Evolutionary conservation across 2,797 vertebrate species (phyloP).

Genomic region (Channa striata): DNA sequence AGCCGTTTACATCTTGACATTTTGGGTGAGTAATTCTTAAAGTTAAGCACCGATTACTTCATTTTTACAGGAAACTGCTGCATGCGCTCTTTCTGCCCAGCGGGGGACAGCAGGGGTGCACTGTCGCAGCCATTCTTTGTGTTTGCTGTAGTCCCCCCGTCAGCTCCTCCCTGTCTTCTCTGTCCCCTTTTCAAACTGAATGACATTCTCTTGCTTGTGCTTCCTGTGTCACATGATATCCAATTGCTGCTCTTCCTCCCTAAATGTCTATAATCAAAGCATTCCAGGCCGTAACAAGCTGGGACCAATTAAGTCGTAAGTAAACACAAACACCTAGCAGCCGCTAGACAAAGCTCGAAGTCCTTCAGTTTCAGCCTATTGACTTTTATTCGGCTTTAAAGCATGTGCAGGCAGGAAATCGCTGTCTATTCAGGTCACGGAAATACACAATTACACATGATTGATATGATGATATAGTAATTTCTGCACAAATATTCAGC

Average conservation of each 20-base stretch:
- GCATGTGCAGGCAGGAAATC: constrained; percentile 62
- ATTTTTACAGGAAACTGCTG: constrained; percentile 35
- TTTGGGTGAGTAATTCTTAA: constrained; percentile 35
- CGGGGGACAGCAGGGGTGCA: constrained; percentile 53
- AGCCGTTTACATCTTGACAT: constrained; percentile 25
- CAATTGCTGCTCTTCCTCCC: constrained; percentile 77
- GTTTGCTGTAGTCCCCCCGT: constrained; percentile 70
- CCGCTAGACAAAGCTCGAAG: constrained; percentile 46
- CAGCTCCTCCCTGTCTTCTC: constrained; percentile 70
- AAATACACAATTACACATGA: constrained; percentile 50
- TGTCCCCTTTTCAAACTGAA: constrained; percentile 48
- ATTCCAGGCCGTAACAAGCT: constrained; percentile 70
- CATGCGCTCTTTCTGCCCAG: constrained; percentile 53
- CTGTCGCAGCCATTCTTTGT: constrained; percentile 75
- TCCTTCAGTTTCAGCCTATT: constrained; percentile 54
- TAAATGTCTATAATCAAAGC: constrained; percentile 81
- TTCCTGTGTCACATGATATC: constrained; percentile 83
- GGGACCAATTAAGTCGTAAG: constrained; percentile 82
- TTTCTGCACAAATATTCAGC: constrained; percentile 28
- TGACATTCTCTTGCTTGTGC: constrained; percentile 59
- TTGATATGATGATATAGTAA: constrained; percentile 28
- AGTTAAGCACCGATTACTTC: constrained; percentile 25
- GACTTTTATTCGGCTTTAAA: constrained; percentile 51
- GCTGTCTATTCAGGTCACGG: constrained; percentile 32
- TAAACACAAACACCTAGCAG: constrained; percentile 74